Evolutionary conservation across 2,888 invertebrate genomes (phyloP).

Genomic region (Tetragonula carbonaria): DNA sequence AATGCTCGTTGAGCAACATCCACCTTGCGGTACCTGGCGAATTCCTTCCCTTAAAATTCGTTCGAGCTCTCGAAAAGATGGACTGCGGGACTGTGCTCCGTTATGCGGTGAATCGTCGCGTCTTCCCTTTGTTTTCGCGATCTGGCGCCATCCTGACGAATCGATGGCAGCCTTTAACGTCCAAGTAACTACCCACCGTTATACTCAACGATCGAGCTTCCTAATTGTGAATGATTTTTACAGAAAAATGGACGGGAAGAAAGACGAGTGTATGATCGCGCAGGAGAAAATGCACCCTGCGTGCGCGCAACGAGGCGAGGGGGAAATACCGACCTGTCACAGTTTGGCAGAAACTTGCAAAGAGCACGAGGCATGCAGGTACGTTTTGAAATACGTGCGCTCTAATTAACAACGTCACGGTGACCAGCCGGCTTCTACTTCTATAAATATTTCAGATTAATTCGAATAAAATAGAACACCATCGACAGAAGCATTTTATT

Average conservation of each 20-base stretch:
- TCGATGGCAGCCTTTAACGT: constrained; percentile 17
- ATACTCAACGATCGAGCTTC: too few species aligned
- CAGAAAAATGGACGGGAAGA: constrained; percentile 94
- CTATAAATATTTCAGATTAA: too few species aligned
- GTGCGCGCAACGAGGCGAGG: constrained; percentile 92
- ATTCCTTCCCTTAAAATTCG: constrained; percentile 40
- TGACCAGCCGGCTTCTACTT: too few species aligned
- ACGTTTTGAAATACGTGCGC: neutral
- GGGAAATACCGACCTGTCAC: constrained; percentile 94
- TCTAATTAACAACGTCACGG: neutral
- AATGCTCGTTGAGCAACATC: constrained; percentile 69
- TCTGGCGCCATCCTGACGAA: constrained; percentile 18
- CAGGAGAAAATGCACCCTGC: constrained; percentile 95
- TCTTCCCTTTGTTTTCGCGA: constrained; percentile 44
- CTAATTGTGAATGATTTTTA: constrained; percentile 29
- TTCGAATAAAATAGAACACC: too few species aligned
- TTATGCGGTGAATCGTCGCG: constrained; percentile 66
- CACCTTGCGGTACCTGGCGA: constrained; percentile 34
- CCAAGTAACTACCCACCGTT: too few species aligned
- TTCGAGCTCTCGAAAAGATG: constrained; percentile 28
- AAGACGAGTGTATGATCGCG: constrained; percentile 94
- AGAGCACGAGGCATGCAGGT: constrained; percentile 94
- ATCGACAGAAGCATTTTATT: too few species aligned
- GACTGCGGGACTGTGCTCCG: constrained; percentile 52
- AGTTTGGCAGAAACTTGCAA: constrained; percentile 93